Conservation (phyloP, 2,113 vertebrate genomes). For the Alexandromys fortis region DNA sequence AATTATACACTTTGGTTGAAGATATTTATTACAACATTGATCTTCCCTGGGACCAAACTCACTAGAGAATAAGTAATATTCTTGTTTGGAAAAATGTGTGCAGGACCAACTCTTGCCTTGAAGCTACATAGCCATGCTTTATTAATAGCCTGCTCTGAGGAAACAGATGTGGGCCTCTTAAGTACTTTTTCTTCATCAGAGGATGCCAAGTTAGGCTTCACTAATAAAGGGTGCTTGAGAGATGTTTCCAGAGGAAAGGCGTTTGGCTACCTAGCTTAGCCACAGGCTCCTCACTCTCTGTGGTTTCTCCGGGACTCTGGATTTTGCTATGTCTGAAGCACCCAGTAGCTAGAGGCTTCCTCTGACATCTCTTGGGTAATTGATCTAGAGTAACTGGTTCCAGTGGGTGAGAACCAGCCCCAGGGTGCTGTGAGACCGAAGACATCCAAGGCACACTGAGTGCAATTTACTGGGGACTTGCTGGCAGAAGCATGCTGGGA, state of each 20-base stretch:
- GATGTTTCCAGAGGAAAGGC: neutral
- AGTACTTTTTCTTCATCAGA: conserved; percentile 21
- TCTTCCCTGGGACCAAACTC: conserved; percentile 16
- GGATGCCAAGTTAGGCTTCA: neutral
- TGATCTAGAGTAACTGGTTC: neutral
- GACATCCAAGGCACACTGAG: neutral
- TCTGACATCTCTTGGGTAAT: neutral
- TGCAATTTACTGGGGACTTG: neutral
- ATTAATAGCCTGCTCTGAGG: conserved; percentile 4
- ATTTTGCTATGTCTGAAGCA: neutral
- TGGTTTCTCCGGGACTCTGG: neutral
- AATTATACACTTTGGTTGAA: neutral
- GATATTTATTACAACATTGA: neutral
- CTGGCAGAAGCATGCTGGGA: neutral
- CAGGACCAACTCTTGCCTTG: neutral
- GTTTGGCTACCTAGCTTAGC: neutral
- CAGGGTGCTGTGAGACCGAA: neutral
- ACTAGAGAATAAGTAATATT: conserved; percentile 16
- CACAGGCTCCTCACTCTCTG: neutral
- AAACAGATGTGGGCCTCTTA: conserved; percentile 6
- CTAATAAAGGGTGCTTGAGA: conserved; percentile 20
- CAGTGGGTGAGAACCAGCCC: neutral
- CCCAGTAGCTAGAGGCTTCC: neutral
- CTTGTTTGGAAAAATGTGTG: neutral
- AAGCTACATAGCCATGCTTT: neutral